Evolutionary conservation across 2,797 vertebrate genomes (phyloP).

Genomic region (Pseudotriccus pelzelni): DNA sequence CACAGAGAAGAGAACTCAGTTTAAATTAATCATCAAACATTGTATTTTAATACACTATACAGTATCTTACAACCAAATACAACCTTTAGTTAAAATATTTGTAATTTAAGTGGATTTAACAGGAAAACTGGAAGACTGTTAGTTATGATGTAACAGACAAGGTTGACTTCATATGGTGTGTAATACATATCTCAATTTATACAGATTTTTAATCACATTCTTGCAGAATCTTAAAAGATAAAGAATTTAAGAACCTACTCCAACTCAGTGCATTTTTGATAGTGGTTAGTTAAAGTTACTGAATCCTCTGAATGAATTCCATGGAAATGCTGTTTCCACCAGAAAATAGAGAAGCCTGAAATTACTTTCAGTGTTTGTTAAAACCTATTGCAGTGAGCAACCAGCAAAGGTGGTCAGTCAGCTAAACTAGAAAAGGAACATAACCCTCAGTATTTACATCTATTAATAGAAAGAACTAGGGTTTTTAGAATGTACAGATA

Average conservation of each 20-base stretch:
- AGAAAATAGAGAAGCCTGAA: background rate
- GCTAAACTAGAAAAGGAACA: background rate
- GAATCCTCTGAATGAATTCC: background rate
- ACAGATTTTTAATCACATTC: background rate
- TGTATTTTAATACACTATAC: background rate
- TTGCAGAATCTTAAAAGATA: background rate
- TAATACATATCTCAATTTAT: background rate
- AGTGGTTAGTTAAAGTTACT: background rate
- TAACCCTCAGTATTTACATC: background rate
- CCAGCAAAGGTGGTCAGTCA: background rate
- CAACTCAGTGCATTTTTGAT: background rate
- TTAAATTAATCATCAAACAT: background rate
- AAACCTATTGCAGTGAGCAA: background rate
- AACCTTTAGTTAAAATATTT: background rate
- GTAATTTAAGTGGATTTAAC: background rate
- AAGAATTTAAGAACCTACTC: background rate
- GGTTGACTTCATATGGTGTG: background rate
- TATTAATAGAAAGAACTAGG: background rate
- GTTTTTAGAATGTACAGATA: background rate
- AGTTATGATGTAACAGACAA: background rate
- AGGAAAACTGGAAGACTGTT: background rate
- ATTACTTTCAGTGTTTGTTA: background rate
- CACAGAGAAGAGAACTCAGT: background rate
- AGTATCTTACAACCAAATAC: background rate
- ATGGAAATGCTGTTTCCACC: background rate